Percentiles rank a stretch among this genome's conserved stretches.
Conservation (phyloP, 2,113 vertebrate species). For the Trichomycterus rosablanca region DNA sequence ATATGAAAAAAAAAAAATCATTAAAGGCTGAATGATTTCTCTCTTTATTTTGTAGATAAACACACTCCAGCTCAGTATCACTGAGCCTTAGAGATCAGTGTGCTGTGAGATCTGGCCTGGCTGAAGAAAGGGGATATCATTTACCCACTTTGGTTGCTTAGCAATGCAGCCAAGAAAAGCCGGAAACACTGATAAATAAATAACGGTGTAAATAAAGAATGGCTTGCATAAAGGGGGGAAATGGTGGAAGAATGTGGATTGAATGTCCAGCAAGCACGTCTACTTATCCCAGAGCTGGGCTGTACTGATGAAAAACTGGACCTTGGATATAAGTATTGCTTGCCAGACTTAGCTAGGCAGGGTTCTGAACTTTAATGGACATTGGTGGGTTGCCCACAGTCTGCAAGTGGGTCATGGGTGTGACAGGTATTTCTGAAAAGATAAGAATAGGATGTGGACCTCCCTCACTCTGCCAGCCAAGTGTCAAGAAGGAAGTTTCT, state of each 20-base stretch:
- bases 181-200: conserved; percentile 45
- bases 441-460: conserved; percentile 38
- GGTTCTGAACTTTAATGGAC: background rate
- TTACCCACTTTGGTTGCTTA: conserved; percentile 34
- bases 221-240: conserved; percentile 33
- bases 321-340: conserved; percentile 12
- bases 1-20: no score
- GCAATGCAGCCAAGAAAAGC: conserved; percentile 26
- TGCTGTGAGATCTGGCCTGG: conserved; percentile 17
- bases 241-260: conserved; percentile 2
- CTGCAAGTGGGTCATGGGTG: conserved; percentile 19
- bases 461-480: conserved; percentile 5
- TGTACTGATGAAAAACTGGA: conserved; percentile 7
- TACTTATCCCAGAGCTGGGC: conserved; percentile 1
- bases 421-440: conserved; percentile 28
- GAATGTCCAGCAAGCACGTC: conserved; percentile 22
- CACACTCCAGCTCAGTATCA: no score
- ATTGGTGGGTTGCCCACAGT: conserved; percentile 6
- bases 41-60: no score
- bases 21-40: no score
- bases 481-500: conserved; percentile 10
- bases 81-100: background rate
- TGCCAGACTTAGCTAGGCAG: conserved; percentile 2
- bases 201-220: conserved; percentile 38
- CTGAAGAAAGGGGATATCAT: conserved; percentile 35